phyloP scores from a whole-genome alignment of 2,113 vertebrate species.

The Eudorcas thomsonii region DNA sequence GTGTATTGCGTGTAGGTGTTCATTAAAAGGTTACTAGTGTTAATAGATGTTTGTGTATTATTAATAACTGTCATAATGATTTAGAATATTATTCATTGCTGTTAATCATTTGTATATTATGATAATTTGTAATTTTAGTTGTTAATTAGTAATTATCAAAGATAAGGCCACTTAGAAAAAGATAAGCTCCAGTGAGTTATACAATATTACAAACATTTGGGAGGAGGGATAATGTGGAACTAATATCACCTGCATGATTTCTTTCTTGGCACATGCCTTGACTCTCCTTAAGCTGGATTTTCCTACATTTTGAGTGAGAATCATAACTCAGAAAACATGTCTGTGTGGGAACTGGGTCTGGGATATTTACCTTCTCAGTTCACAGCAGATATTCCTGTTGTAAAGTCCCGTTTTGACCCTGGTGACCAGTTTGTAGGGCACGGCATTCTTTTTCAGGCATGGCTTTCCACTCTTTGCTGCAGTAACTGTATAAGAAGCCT shows the following conservation, averaged over 20 bases:
- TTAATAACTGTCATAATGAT: background rate
- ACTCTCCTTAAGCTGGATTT: background rate
- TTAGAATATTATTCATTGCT: background rate
- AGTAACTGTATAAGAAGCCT: background rate
- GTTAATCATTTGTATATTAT: background rate
- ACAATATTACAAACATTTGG: background rate
- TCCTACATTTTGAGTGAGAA: background rate
- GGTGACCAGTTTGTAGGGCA: background rate
- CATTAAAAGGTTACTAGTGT: background rate
- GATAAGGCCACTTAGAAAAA: background rate
- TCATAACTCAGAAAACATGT: background rate
- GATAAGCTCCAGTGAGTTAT: background rate
- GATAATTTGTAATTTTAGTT: background rate
- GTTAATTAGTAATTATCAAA: background rate
- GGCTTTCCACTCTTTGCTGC: background rate
- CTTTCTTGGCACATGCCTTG: background rate
- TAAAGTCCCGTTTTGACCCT: background rate
- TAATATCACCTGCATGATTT: background rate
- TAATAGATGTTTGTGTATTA: background rate
- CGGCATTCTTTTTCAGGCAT: background rate
- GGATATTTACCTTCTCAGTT: background rate
- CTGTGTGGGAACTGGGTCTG: background rate
- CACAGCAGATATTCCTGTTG: background rate
- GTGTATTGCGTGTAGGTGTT: background rate
- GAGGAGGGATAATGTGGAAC: background rate